phyloP scores from a whole-genome alignment of 2,888 invertebrate species.

The Acleris sparsana region DNA sequence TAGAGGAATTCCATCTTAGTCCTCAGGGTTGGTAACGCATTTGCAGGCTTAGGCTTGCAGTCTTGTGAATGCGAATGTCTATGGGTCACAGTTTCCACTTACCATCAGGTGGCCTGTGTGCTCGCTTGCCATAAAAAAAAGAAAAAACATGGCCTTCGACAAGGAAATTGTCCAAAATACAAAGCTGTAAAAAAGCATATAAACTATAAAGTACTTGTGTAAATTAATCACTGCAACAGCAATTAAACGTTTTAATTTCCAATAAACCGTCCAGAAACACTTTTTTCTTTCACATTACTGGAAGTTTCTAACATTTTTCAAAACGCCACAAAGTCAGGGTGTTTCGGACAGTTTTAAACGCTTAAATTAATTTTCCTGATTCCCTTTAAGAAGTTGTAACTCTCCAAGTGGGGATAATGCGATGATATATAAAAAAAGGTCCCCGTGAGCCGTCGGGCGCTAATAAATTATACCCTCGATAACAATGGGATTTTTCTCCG shows the following conservation, averaged over 20 bases:
- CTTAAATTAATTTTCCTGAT: conserved; percentile 82
- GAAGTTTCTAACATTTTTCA: conserved; percentile 64
- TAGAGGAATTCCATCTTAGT: too few relatives aligned
- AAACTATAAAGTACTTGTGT: not conserved
- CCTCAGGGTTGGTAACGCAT: too few relatives aligned
- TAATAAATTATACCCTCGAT: conserved; percentile 84
- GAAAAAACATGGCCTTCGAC: too few relatives aligned
- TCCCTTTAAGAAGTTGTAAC: conserved; percentile 84
- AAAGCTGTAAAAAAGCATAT: too few relatives aligned
- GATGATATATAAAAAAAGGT: conserved; percentile 84
- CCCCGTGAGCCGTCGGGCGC: conserved; percentile 74
- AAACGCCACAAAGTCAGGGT: conserved; percentile 71
- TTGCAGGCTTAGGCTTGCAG: too few relatives aligned
- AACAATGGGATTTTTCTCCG: conserved; percentile 82
- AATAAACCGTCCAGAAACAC: not conserved
- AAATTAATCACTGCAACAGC: not conserved
- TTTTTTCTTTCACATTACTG: not conserved
- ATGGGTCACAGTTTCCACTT: too few relatives aligned
- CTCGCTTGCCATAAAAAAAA: too few relatives aligned
- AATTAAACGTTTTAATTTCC: conserved; percentile 3
- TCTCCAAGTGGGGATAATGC: conserved; percentile 82
- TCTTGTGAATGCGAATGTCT: too few relatives aligned
- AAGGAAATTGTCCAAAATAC: too few relatives aligned
- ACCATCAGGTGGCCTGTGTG: too few relatives aligned
- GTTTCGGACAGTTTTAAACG: conserved; percentile 79